Conservation (phyloP, 2,113 vertebrate genomes). For the Physeter macrocephalus region DNA sequence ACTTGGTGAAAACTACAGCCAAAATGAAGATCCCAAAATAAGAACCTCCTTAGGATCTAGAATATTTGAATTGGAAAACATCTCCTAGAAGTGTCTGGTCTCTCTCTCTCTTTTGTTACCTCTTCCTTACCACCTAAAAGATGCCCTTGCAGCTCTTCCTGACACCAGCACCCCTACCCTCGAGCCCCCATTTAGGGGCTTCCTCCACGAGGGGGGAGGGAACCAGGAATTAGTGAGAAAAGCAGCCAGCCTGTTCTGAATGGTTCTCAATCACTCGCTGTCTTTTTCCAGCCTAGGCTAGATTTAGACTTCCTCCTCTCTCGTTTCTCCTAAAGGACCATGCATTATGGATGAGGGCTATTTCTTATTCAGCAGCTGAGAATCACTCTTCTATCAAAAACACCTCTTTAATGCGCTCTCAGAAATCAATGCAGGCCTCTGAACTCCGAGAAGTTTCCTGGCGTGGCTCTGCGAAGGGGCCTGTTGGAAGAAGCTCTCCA, state of each 20-base stretch:
- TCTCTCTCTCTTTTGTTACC: not conserved
- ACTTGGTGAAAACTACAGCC: not conserved
- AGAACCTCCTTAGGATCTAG: not conserved
- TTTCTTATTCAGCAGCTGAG: slow-evolving; percentile 43
- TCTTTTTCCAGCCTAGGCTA: slow-evolving; percentile 36
- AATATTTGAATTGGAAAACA: not conserved
- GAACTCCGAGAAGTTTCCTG: not conserved
- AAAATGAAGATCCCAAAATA: not conserved
- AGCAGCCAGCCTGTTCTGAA: not conserved
- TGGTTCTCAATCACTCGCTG: not conserved
- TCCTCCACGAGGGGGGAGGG: fast-evolving
- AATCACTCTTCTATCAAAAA: slow-evolving; percentile 27
- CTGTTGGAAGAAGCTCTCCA: not conserved
- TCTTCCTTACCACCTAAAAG: not conserved
- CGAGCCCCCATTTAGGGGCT: fast-evolving
- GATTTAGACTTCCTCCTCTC: slow-evolving; percentile 50
- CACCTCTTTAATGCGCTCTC: not conserved
- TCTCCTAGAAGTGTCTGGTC: fast-evolving
- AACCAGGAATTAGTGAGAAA: not conserved
- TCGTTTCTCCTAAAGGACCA: slow-evolving; percentile 8
- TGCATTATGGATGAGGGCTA: slow-evolving; percentile 65
- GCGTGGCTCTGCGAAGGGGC: not conserved
- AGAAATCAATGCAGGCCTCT: not conserved
- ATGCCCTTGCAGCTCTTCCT: not conserved
- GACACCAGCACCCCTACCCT: fast-evolving